Evolutionary conservation across 2,888 invertebrate species (phyloP).

Genomic region (Orgyia antiqua): DNA sequence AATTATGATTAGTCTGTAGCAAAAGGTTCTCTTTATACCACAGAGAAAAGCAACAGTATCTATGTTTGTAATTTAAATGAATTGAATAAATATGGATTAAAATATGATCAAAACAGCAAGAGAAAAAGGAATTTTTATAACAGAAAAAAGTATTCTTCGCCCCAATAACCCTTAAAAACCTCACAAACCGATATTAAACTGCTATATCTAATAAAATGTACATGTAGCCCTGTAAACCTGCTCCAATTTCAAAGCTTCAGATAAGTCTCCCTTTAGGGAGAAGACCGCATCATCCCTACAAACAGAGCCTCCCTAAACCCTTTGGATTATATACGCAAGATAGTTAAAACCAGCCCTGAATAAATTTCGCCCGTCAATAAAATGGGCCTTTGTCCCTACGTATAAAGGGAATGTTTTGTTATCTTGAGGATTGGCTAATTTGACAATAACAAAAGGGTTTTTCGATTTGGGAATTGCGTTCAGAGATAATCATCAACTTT

Average conservation of each 20-base stretch:
- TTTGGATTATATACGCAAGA: slow-evolving; percentile 65
- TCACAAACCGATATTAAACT: not conserved
- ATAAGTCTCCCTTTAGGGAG: slow-evolving; percentile 35
- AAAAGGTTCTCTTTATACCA: too few relatives aligned
- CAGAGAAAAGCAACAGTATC: too few relatives aligned
- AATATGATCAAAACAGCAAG: too few relatives aligned
- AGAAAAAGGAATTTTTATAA: too few relatives aligned
- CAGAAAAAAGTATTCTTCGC: not conserved
- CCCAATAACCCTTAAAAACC: slow-evolving; percentile 1
- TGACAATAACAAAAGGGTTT: slow-evolving; percentile 75
- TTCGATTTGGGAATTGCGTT: slow-evolving; percentile 61
- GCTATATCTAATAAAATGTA: too few relatives aligned
- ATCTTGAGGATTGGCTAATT: slow-evolving; percentile 79
- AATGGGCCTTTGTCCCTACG: slow-evolving; percentile 62
- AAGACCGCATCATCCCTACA: slow-evolving; percentile 23
- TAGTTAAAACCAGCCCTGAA: slow-evolving; percentile 72
- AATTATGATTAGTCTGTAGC: too few relatives aligned
- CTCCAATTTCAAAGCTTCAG: slow-evolving; percentile 37
- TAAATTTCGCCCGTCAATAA: slow-evolving; percentile 72
- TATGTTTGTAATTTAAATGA: too few relatives aligned
- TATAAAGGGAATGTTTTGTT: slow-evolving; percentile 73
- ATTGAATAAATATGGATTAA: too few relatives aligned
- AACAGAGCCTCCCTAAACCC: slow-evolving; percentile 25
- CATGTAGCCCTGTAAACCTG: slow-evolving; percentile 24
- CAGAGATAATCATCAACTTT: slow-evolving; percentile 66